These are phyloP conservation scores for Mesembrinibis cayennensis DNA, from an alignment of 2,113 vertebrate species.

Conservation along the genomic window DNA sequence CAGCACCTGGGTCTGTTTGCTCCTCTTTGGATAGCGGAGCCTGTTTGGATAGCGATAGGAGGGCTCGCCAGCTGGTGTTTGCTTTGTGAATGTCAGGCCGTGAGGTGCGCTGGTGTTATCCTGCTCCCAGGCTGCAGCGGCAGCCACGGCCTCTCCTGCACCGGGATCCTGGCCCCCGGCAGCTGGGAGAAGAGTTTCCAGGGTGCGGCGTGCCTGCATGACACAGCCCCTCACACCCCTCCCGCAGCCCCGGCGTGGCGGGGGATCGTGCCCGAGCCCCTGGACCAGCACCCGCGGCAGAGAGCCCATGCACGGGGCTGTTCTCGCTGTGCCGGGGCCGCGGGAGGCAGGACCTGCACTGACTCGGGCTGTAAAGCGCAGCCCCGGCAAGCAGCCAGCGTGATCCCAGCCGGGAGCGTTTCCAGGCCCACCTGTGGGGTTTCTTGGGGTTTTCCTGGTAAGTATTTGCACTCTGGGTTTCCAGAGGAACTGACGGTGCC, in stretches of 20 bases:
- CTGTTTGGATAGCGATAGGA: neutral
- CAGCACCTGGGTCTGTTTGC: neutral
- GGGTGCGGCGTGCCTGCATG: fast-evolving
- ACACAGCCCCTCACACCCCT: neutral
- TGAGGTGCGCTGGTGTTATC: fast-evolving
- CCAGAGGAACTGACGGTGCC: fast-evolving
- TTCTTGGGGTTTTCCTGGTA: neutral
- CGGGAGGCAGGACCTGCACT: neutral
- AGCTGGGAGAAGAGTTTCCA: neutral
- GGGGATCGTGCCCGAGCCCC: neutral
- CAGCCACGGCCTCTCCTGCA: neutral
- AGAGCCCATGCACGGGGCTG: fast-evolving
- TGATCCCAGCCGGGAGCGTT: neutral
- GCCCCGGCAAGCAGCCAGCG: neutral
- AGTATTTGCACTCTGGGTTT: neutral
- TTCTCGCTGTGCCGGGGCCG: fast-evolving
- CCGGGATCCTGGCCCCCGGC: fast-evolving
- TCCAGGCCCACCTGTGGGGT: neutral
- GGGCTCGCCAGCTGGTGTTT: neutral
- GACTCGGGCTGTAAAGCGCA: fast-evolving
- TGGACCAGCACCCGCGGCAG: neutral
- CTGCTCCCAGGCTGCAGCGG: neutral
- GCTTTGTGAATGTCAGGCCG: neutral
- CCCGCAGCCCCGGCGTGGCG: fast-evolving
- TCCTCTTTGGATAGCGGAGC: neutral